phyloP scores from a whole-genome alignment of 2,113 vertebrate species.

The Alaudala cheleensis region DNA sequence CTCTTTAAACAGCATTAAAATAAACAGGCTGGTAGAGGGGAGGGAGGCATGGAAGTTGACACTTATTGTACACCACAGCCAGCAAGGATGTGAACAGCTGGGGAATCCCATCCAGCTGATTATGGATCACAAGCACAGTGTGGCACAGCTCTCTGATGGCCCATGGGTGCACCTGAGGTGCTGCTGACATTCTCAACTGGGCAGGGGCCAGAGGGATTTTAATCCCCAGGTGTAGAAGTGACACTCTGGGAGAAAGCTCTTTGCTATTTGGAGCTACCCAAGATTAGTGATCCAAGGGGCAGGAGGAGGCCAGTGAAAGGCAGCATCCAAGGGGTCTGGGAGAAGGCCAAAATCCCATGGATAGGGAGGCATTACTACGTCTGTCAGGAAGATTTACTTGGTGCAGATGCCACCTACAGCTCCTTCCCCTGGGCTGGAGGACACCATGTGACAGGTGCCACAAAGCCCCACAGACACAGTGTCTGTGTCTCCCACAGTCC shows the following conservation, averaged over 20 bases:
- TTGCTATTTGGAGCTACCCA: neutral
- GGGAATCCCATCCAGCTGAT: neutral
- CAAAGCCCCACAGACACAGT: neutral
- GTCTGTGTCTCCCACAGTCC: neutral
- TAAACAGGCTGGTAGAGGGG: neutral
- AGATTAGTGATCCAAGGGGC: neutral
- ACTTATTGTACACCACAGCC: neutral
- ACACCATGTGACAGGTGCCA: neutral
- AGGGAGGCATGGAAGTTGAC: neutral
- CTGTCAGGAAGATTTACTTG: neutral
- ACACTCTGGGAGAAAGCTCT: neutral
- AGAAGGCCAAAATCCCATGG: neutral
- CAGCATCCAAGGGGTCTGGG: neutral
- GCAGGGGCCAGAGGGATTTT: neutral
- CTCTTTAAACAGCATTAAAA: neutral
- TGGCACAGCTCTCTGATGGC: neutral
- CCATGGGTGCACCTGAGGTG: neutral
- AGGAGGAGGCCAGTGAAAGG: neutral
- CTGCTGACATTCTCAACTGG: neutral
- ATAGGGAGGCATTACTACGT: rapidly evolving
- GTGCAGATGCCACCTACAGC: neutral
- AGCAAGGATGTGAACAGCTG: neutral
- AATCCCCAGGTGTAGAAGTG: neutral
- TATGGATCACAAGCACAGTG: neutral
- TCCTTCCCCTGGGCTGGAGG: neutral